Evolutionary conservation across 1,140 invertebrate genomes (phyloP).

Genomic region (Drosophila kepulauana): DNA sequence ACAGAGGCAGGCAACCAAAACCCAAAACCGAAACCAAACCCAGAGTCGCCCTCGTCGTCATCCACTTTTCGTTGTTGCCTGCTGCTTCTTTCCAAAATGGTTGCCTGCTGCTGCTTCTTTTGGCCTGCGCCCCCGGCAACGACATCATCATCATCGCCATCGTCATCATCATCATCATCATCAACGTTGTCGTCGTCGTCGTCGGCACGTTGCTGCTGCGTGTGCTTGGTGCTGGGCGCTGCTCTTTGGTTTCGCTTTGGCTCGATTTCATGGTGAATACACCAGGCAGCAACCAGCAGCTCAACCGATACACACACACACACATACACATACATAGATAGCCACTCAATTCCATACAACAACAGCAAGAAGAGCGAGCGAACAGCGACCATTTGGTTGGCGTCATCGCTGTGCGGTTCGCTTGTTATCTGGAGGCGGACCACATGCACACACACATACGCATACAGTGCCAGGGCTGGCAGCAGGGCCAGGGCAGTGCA

Average conservation of each 20-base stretch:
- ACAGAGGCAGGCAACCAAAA: slow-evolving; percentile 23
- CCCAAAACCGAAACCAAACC: slow-evolving; percentile 6
- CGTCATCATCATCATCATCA: slow-evolving; percentile 54
- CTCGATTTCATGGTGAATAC: slow-evolving; percentile 78
- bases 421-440: slow-evolving; percentile 81
- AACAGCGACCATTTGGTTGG: slow-evolving; percentile 70
- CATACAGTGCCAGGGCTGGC: slow-evolving; percentile 17
- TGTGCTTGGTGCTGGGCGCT: slow-evolving; percentile 58
- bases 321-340: slow-evolving; percentile 11
- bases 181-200: slow-evolving; percentile 41
- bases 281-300: slow-evolving; percentile 43
- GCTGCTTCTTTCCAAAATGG: slow-evolving; percentile 55
- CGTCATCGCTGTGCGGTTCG: slow-evolving; percentile 75
- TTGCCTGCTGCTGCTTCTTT: slow-evolving; percentile 45
- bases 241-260: slow-evolving; percentile 77
- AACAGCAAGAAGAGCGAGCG: slow-evolving; percentile 20
- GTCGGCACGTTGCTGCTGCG: slow-evolving; percentile 66
- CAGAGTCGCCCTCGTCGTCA: slow-evolving; percentile 47
- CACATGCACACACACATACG: slow-evolving; percentile 57
- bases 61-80: slow-evolving; percentile 46
- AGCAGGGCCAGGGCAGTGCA: slow-evolving; percentile 34
- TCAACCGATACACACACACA: slow-evolving; percentile 35
- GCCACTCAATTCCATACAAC: slow-evolving; percentile 15
- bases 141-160: slow-evolving; percentile 53
- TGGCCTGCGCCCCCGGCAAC: slow-evolving; percentile 73